A percentile compares a stretch with the other conserved stretches of the same genome.
These are phyloP conservation scores for Drosophila lacteicornis DNA, from an alignment of 1,140 invertebrate genomes.

Conservation along the genomic window DNA sequence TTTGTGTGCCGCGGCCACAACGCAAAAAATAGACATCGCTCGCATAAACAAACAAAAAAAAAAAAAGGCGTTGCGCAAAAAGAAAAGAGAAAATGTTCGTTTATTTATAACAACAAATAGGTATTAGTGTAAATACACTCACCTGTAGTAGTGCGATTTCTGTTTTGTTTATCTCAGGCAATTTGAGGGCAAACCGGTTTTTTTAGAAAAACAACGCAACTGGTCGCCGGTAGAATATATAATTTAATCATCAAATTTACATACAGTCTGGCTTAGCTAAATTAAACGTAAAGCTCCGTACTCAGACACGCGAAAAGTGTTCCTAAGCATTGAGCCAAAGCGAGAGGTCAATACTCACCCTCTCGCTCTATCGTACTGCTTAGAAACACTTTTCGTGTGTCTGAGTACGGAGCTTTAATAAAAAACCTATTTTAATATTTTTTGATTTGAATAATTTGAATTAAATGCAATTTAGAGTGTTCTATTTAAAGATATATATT, in stretches of 20 bases:
- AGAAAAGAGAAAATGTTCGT: conserved; percentile 67
- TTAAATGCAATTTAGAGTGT: neutral
- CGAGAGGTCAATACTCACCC: too few species aligned
- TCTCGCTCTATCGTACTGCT: too few species aligned
- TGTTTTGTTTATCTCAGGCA: conserved; percentile 41
- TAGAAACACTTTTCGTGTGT: too few species aligned
- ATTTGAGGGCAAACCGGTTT: conserved; percentile 62
- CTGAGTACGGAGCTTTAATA: too few species aligned
- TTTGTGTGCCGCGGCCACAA: conserved; percentile 50
- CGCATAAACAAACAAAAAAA: conserved; percentile 57
- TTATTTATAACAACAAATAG: conserved; percentile 45
- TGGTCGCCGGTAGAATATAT: conserved; percentile 52
- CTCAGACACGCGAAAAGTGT: too few species aligned
- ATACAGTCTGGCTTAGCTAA: conserved; percentile 11
- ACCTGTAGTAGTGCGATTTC: conserved; percentile 21
- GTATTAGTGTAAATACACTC: conserved; percentile 16
- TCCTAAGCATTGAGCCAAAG: too few species aligned
- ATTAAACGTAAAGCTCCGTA: too few species aligned
- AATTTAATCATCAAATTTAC: conserved; percentile 5
- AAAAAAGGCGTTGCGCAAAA: conserved; percentile 48
- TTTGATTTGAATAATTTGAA: too few species aligned
- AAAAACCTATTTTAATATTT: too few species aligned
- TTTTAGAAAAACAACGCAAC: conserved; percentile 53
- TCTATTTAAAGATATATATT: neutral
- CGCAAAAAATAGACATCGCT: conserved; percentile 63